Percentiles rank a stretch among this genome's conserved stretches.
Conservation (phyloP, 2,888 invertebrate genomes). For the Netelia fuscicornis region DNA sequence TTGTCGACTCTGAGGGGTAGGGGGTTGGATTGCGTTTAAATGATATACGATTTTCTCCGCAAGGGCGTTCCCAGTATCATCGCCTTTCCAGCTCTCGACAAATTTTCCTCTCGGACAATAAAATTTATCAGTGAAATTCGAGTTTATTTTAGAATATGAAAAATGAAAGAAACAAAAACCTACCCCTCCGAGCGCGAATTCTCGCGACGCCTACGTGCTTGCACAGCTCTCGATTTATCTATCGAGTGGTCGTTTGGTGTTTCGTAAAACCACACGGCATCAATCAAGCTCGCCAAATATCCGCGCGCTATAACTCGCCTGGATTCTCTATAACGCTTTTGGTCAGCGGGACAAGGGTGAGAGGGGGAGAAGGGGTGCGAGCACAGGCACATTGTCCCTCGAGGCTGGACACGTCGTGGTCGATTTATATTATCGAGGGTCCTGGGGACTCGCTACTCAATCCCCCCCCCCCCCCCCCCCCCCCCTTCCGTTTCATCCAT, state of each 20-base stretch:
- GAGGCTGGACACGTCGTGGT: slow-evolving; percentile 64
- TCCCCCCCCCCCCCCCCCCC: slow-evolving; percentile 29
- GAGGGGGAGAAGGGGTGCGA: slow-evolving; percentile 1
- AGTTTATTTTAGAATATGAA: too few species aligned
- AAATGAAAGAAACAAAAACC: too few species aligned
- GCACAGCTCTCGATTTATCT: slow-evolving; percentile 55
- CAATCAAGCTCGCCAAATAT: slow-evolving; percentile 63
- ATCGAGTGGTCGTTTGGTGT: slow-evolving; percentile 51
- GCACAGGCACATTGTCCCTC: slow-evolving; percentile 37
- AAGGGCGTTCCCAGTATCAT: slow-evolving; percentile 28
- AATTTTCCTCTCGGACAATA: background rate
- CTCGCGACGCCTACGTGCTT: background rate
- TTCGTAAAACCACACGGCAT: slow-evolving; percentile 60
- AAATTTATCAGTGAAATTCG: too few species aligned
- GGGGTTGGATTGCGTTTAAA: slow-evolving; percentile 43
- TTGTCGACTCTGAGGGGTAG: slow-evolving; percentile 69
- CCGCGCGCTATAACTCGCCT: slow-evolving; percentile 52
- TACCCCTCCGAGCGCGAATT: too few species aligned
- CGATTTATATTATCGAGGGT: slow-evolving; percentile 66
- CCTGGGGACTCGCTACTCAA: slow-evolving; percentile 46
- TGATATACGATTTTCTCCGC: slow-evolving; percentile 46
- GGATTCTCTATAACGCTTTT: slow-evolving; percentile 27
- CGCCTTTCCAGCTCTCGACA: background rate
- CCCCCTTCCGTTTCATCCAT: slow-evolving; percentile 30
- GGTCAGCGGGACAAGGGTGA: slow-evolving; percentile 34